phyloP scores from a whole-genome alignment of 2,113 vertebrate species.

The Entomyzon cyanotis region DNA sequence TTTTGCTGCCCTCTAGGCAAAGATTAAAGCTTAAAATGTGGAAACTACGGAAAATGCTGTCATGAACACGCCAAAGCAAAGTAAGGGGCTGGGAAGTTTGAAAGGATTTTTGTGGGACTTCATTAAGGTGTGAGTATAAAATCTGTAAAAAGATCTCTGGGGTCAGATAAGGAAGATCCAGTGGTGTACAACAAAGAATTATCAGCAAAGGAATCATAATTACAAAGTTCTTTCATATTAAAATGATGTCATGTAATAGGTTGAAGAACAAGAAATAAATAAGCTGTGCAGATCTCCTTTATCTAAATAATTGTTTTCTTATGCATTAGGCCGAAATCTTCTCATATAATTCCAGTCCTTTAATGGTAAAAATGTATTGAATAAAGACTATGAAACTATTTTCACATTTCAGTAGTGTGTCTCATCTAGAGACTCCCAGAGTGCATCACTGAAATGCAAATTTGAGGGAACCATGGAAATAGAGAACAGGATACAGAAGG shows the following conservation, averaged over 20 bases:
- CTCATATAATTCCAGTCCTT: background rate
- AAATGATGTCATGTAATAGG: constrained; percentile 64
- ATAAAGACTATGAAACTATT: background rate
- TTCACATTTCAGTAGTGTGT: background rate
- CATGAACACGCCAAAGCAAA: background rate
- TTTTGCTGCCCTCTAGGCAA: constrained; percentile 60
- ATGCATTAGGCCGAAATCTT: background rate
- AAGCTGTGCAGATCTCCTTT: constrained; percentile 20
- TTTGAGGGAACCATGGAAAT: background rate
- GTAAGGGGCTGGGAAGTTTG: background rate
- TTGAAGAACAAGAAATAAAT: constrained; percentile 60
- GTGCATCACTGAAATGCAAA: background rate
- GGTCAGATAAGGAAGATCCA: constrained; percentile 18
- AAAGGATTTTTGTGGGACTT: background rate
- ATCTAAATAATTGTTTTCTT: constrained; percentile 58
- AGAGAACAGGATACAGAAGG: background rate
- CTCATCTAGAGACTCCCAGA: background rate
- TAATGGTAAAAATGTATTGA: background rate
- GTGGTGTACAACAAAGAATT: constrained; percentile 49
- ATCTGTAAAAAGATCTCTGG: constrained; percentile 18
- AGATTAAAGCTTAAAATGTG: constrained; percentile 34
- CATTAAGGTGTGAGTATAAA: background rate
- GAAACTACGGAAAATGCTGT: background rate
- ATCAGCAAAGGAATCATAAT: constrained; percentile 55
- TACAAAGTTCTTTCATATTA: constrained; percentile 53